Conservation (phyloP, 2,797 vertebrate species). For the Champsocephalus esox region DNA sequence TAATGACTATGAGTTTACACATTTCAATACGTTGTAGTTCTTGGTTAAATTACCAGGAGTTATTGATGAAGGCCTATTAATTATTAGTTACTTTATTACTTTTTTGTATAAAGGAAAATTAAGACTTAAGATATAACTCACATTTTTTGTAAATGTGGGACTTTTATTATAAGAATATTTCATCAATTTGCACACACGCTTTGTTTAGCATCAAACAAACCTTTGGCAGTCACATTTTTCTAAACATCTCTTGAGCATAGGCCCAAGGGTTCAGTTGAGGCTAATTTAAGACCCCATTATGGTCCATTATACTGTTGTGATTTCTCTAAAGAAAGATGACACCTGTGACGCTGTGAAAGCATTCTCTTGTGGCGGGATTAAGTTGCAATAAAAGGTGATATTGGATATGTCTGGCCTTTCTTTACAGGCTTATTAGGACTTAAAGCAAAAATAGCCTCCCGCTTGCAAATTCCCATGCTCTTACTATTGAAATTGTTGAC, state of each 20-base stretch:
- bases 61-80: not conserved
- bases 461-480: constrained; percentile 53
- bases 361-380: constrained; percentile 78
- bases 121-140: not conserved
- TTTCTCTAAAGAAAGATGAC: constrained; percentile 73
- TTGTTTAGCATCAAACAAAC: constrained; percentile 8
- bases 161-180: not conserved
- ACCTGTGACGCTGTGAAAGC: constrained; percentile 55
- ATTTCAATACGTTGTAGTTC: not conserved
- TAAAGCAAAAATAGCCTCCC: constrained; percentile 82
- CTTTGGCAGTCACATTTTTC: constrained; percentile 53
- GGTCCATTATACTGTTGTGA: constrained; percentile 64
- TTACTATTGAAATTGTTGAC: constrained; percentile 68
- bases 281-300: constrained; percentile 75
- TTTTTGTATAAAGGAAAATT: constrained; percentile 2
- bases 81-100: not conserved
- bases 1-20: not conserved
- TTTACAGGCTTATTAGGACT: constrained; percentile 81
- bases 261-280: constrained; percentile 46
- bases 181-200: not conserved
- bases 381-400: constrained; percentile 80
- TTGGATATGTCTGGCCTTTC: constrained; percentile 73
- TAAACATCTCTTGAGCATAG: constrained; percentile 51
- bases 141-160: not conserved
- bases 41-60: not conserved